Conservation (phyloP, 2,113 vertebrate species). For the Eretmochelys imbricata region DNA sequence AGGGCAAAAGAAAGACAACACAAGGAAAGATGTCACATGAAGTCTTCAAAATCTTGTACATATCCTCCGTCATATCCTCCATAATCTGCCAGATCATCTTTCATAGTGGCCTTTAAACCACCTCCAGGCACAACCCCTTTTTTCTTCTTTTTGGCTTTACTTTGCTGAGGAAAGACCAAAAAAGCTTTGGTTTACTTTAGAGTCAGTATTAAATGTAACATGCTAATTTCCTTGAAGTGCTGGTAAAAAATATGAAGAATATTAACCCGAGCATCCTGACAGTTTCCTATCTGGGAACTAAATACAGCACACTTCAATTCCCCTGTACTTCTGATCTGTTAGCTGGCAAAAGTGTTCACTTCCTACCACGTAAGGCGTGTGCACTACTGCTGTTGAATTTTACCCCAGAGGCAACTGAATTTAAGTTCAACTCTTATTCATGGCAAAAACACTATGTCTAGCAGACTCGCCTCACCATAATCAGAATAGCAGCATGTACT, state of each 20-base stretch:
- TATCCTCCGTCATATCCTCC: constrained; percentile 91
- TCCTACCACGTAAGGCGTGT: fast-evolving
- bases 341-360: fast-evolving
- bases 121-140: constrained; percentile 91
- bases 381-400: not conserved
- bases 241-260: not conserved
- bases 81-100: constrained; percentile 93
- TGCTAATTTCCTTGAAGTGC: not conserved
- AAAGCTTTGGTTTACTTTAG: not conserved
- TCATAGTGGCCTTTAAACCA: constrained; percentile 94
- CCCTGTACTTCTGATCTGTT: not conserved
- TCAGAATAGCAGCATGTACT: not conserved
- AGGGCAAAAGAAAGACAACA: constrained; percentile 81
- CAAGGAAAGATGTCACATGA: constrained; percentile 90
- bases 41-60: constrained; percentile 96
- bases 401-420: not conserved
- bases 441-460: fast-evolving
- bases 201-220: fast-evolving
- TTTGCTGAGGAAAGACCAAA: constrained; percentile 83
- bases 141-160: constrained; percentile 99
- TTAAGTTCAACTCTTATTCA: not conserved
- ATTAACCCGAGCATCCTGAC: not conserved
- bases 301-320: not conserved
- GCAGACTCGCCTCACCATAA: not conserved
- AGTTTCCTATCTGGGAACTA: not conserved